phyloP scores from a whole-genome alignment of 1,140 invertebrate genomes.

The Diachasma alloeum region DNA sequence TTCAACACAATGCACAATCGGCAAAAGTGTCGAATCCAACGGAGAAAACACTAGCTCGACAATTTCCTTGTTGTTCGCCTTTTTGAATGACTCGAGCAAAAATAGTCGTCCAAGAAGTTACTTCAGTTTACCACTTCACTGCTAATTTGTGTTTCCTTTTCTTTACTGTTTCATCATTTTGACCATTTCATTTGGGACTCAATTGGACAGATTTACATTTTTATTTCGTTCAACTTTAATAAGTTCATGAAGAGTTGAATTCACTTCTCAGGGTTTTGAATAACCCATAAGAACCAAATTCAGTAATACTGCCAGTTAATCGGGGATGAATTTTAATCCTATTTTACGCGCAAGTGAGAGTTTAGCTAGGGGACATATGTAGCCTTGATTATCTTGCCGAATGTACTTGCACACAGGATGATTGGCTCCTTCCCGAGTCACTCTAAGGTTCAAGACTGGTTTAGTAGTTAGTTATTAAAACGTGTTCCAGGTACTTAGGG shows the following conservation, averaged over 20 bases:
- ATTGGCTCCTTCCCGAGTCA: not conserved
- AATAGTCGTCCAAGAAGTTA: too few species aligned
- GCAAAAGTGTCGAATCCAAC: too few species aligned
- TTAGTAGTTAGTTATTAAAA: not conserved
- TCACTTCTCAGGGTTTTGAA: not conserved
- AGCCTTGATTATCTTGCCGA: not conserved
- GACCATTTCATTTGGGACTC: not conserved
- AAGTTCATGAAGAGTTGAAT: not conserved
- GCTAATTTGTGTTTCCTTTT: not conserved
- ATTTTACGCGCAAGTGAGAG: not conserved
- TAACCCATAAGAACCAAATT: not conserved
- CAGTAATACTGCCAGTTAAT: not conserved
- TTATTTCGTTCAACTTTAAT: not conserved
- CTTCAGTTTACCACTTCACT: too few species aligned
- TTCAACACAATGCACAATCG: too few species aligned
- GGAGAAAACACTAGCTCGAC: too few species aligned
- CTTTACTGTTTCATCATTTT: not conserved
- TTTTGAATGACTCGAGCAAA: too few species aligned
- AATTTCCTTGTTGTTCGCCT: too few species aligned
- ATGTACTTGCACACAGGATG: not conserved
- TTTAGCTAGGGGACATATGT: not conserved
- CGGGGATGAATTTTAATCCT: not conserved
- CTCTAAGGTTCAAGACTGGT: not conserved
- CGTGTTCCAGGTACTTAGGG: not conserved
- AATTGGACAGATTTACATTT: not conserved